phyloP scores from a whole-genome alignment of 1,140 invertebrate genomes.

The Caenorhabditis inopinata region DNA sequence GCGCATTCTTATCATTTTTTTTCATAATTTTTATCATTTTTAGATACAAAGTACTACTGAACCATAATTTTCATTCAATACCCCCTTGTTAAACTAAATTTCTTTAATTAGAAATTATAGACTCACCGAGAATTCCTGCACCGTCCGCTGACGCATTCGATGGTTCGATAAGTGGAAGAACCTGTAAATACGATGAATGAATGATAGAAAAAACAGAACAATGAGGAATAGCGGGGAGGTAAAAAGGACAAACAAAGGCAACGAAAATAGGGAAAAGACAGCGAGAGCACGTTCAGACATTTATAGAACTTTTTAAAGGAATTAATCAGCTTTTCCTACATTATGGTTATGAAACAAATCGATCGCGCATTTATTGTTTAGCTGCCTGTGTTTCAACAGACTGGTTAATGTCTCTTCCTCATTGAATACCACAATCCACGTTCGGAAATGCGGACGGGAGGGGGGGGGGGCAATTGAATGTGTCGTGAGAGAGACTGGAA shows the following conservation, averaged over 20 bases:
- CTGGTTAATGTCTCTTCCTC: not conserved
- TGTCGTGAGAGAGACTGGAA: not conserved
- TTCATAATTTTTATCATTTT: too few relatives aligned
- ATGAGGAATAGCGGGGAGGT: not conserved
- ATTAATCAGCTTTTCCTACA: not conserved
- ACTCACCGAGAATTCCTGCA: slow-evolving; percentile 66
- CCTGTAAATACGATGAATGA: slow-evolving; percentile 57
- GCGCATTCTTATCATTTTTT: too few relatives aligned
- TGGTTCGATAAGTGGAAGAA: slow-evolving; percentile 67
- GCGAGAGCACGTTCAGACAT: slow-evolving; percentile 12
- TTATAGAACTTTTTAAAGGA: not conserved
- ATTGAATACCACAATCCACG: slow-evolving; percentile 1
- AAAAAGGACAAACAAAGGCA: not conserved
- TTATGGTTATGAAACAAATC: not conserved
- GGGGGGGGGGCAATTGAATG: not conserved
- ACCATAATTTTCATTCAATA: too few relatives aligned
- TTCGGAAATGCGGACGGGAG: not conserved
- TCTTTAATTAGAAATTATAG: not conserved
- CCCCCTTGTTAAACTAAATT: too few relatives aligned
- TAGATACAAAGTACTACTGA: too few relatives aligned
- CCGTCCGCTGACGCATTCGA: slow-evolving; percentile 67
- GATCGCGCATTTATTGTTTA: not conserved
- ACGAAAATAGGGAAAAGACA: not conserved
- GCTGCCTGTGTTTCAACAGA: not conserved
- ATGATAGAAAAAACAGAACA: not conserved